Conservation (phyloP, 2,113 vertebrate species). For the Ciconia boyciana region DNA sequence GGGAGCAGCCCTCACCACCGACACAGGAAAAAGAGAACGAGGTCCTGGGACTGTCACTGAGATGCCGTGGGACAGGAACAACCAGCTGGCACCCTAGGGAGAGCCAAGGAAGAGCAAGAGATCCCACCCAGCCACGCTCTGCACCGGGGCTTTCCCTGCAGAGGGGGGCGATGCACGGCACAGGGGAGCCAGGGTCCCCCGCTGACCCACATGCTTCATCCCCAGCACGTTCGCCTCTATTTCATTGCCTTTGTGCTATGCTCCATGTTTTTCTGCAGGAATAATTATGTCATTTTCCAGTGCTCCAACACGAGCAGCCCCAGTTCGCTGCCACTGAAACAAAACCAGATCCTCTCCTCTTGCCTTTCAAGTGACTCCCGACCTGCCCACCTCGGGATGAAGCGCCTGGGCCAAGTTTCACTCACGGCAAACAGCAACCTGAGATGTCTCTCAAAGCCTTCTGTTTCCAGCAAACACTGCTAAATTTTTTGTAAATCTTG, state of each 20-base stretch:
- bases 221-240: background rate
- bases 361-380: background rate
- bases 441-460: background rate
- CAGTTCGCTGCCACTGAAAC: background rate
- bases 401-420: background rate
- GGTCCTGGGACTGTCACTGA: background rate
- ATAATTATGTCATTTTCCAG: background rate
- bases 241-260: background rate
- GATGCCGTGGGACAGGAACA: background rate
- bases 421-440: background rate
- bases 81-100: background rate
- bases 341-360: background rate
- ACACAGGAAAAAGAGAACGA: background rate
- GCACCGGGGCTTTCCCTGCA: background rate
- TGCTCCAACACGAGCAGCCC: accelerated
- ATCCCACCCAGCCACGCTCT: background rate
- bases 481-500: background rate
- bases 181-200: accelerated
- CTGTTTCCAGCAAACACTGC: background rate
- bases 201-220: accelerated
- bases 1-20: accelerated
- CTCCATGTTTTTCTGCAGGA: background rate
- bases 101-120: background rate
- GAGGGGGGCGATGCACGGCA: background rate
- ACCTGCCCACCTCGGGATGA: background rate